These are phyloP conservation scores for Cygnus buccinator DNA, from an alignment of 2,113 vertebrate species.

Conservation along the genomic window DNA sequence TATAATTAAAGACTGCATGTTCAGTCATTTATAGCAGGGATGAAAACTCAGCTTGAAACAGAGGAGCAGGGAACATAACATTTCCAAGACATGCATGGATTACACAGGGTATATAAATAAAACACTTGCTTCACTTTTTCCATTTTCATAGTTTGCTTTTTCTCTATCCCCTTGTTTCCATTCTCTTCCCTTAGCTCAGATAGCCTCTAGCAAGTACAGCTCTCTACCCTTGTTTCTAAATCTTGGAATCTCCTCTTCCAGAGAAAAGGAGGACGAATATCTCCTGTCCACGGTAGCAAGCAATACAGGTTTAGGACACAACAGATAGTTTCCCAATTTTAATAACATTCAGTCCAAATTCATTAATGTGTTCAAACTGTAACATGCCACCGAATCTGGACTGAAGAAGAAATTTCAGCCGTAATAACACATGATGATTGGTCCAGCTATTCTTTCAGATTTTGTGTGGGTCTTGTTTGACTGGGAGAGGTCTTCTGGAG, in stretches of 20 bases:
- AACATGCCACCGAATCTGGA: background rate
- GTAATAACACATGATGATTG: background rate
- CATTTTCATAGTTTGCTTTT: background rate
- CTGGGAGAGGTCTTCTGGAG: background rate
- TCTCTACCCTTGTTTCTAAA: background rate
- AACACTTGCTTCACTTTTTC: slow-evolving; percentile 3
- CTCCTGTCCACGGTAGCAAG: background rate
- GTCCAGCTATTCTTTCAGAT: background rate
- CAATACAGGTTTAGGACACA: background rate
- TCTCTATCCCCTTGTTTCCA: background rate
- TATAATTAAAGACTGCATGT: slow-evolving; percentile 66
- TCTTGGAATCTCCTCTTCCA: background rate
- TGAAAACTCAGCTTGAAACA: slow-evolving; percentile 21
- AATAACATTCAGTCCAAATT: background rate
- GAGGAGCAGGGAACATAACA: background rate
- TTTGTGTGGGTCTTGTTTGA: background rate
- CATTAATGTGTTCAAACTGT: background rate
- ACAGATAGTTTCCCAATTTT: background rate
- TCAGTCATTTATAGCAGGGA: slow-evolving; percentile 61
- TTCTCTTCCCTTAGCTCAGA: background rate
- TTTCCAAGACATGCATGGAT: background rate
- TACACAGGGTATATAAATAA: slow-evolving; percentile 17
- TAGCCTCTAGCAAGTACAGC: background rate
- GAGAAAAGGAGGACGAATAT: background rate
- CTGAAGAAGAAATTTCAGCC: background rate